A percentile compares a stretch with the other conserved stretches of the same genome.
Evolutionary conservation across 2,888 invertebrate species (phyloP).

Genomic region (Opisthograptis luteolata): DNA sequence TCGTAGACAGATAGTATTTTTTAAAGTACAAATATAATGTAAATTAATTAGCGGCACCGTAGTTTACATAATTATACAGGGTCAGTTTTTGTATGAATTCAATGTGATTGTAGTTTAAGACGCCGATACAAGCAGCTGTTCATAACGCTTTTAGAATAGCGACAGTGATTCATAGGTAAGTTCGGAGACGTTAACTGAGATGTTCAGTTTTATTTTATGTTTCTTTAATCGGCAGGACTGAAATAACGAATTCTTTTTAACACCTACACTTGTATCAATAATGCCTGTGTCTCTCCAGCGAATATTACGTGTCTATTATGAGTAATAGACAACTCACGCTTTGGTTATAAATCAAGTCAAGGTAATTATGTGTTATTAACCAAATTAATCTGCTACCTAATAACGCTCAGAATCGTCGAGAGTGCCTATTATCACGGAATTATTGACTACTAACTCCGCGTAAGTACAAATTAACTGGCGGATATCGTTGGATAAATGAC

Average conservation of each 20-base stretch:
- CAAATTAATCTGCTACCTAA: slow-evolving; percentile 32
- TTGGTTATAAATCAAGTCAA: slow-evolving; percentile 28
- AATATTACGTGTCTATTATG: slow-evolving; percentile 41
- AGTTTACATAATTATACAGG: slow-evolving; percentile 82
- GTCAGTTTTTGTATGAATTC: slow-evolving; percentile 84
- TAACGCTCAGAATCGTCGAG: slow-evolving; percentile 29
- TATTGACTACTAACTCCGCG: slow-evolving; percentile 38
- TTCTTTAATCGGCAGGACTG: slow-evolving; percentile 17
- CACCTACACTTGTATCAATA: slow-evolving; percentile 41
- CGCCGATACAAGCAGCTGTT: slow-evolving; percentile 73
- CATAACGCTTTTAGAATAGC: slow-evolving; percentile 73
- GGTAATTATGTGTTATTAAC: slow-evolving; percentile 24
- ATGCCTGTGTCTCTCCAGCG: slow-evolving; percentile 39
- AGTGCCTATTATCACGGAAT: slow-evolving; percentile 41
- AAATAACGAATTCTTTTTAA: slow-evolving; percentile 24
- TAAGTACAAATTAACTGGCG: slow-evolving; percentile 44
- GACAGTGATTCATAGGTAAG: slow-evolving; percentile 76
- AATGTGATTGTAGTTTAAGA: slow-evolving; percentile 84
- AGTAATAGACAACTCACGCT: too few species aligned
- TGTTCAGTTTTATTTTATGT: slow-evolving; percentile 42
- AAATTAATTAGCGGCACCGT: slow-evolving; percentile 67
- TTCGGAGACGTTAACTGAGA: slow-evolving; percentile 31
- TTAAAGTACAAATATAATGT: slow-evolving; percentile 81
- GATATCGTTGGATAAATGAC: slow-evolving; percentile 43
- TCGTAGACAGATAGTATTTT: slow-evolving; percentile 76